Evolutionary conservation across 2,797 vertebrate genomes (phyloP).

Genomic region (Australoheros facetus): DNA sequence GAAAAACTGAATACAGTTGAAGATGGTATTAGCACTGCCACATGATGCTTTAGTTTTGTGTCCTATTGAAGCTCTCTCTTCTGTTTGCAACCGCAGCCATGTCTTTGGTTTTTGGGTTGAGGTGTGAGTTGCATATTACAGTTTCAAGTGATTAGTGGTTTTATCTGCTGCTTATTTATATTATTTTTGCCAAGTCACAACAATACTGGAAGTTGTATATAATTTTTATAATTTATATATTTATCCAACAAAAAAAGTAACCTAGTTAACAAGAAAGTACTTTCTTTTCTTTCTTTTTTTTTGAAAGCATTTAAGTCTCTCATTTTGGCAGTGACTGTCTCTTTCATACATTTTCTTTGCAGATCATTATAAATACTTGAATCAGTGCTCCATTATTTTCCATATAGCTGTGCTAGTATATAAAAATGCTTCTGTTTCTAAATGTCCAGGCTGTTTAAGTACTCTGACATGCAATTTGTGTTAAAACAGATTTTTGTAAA

Average conservation of each 20-base stretch:
- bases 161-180: neutral
- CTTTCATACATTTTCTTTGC: neutral
- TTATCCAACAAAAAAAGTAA: neutral
- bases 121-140: neutral
- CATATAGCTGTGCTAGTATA: neutral
- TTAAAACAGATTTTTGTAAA: constrained; percentile 23
- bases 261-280: neutral
- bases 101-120: neutral
- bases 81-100: neutral
- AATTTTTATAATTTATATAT: neutral
- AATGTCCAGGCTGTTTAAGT: neutral
- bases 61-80: neutral
- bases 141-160: neutral
- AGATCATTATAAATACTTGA: neutral
- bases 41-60: neutral
- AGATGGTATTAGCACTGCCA: neutral
- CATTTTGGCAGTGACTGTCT: neutral
- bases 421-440: neutral
- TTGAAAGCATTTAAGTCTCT: neutral
- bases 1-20: neutral
- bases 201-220: neutral
- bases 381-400: neutral
- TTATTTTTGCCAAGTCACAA: neutral
- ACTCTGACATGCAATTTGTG: neutral
- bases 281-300: neutral